Conservation (phyloP, 1,140 invertebrate species). For the Caenorhabditis latens region DNA sequence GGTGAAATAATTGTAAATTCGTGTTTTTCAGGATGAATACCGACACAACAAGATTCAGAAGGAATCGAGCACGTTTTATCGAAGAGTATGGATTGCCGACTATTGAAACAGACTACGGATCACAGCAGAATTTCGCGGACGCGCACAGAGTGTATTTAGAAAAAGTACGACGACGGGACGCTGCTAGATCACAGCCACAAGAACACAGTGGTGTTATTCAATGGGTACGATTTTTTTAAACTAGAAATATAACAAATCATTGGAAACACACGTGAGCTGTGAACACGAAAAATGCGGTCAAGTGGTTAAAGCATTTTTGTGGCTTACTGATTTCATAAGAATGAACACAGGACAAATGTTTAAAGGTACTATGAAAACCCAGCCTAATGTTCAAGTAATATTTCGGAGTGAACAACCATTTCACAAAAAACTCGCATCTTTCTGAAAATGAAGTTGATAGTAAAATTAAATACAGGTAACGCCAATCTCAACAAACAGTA, state of each 20-base stretch:
- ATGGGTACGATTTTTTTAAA: neutral
- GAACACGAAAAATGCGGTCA: too few relatives aligned
- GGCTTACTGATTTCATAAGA: too few relatives aligned
- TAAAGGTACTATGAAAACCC: too few relatives aligned
- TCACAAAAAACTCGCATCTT: too few relatives aligned
- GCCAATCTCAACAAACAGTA: too few relatives aligned
- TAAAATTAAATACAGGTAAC: too few relatives aligned
- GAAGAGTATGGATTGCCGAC: neutral
- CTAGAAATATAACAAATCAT: neutral
- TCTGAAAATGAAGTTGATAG: too few relatives aligned
- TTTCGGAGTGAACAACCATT: too few relatives aligned
- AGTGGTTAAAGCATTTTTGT: too few relatives aligned
- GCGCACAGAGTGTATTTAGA: slow-evolving; percentile 3
- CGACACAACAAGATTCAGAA: neutral
- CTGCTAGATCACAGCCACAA: neutral
- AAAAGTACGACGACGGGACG: neutral
- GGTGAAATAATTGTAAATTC: too few relatives aligned
- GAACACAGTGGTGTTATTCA: neutral
- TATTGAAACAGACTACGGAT: neutral
- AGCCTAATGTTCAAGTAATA: too few relatives aligned
- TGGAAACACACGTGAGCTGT: neutral
- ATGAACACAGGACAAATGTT: too few relatives aligned
- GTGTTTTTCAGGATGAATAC: neutral
- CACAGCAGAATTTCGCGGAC: neutral
- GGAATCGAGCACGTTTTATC: neutral